Evolutionary conservation across 2,888 invertebrate species (phyloP).

Genomic region (Pheosia gnoma): DNA sequence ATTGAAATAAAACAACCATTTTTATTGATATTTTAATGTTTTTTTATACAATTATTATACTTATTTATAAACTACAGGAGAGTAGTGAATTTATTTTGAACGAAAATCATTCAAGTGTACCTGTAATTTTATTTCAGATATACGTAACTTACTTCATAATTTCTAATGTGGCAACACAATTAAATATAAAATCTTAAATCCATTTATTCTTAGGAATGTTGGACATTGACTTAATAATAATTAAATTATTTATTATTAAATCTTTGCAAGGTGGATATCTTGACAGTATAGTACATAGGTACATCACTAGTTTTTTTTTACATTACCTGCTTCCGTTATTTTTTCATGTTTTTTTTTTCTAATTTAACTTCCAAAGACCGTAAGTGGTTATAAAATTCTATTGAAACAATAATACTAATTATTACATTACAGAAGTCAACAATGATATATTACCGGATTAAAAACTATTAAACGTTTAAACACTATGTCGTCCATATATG

Average conservation of each 20-base stretch:
- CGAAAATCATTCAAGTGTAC: background rate
- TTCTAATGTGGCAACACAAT: background rate
- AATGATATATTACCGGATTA: too few species aligned
- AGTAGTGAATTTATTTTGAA: background rate
- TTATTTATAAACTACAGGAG: background rate
- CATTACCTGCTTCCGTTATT: too few species aligned
- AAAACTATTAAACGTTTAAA: too few species aligned
- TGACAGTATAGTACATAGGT: too few species aligned
- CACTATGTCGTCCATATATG: background rate
- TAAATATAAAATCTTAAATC: background rate
- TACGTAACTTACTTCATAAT: background rate
- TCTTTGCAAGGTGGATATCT: too few species aligned
- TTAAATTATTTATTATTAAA: too few species aligned
- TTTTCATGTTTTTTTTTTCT: too few species aligned
- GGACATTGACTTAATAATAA: background rate
- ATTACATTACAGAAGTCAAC: too few species aligned
- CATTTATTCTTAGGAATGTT: constrained; percentile 1
- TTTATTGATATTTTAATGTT: constrained; percentile 7
- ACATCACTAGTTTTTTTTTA: too few species aligned
- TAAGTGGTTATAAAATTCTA: too few species aligned
- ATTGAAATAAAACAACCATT: constrained; percentile 1
- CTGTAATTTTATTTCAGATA: background rate
- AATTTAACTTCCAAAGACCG: too few species aligned
- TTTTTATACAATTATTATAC: background rate
- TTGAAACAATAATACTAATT: too few species aligned